Evolutionary conservation across 2,888 invertebrate species (phyloP).

Genomic region (Theristus sp.): DNA sequence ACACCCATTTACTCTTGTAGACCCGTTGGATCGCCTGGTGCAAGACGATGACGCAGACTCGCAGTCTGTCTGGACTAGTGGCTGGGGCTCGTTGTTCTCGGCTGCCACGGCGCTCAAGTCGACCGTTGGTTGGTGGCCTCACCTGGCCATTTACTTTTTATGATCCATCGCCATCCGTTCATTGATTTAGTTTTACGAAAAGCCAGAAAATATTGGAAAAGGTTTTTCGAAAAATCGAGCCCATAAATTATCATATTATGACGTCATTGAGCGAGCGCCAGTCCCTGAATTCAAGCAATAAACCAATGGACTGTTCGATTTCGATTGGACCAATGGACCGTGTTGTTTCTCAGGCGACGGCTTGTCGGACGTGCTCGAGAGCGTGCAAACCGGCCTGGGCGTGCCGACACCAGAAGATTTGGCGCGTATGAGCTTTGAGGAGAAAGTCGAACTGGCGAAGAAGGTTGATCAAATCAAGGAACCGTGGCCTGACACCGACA

Average conservation of each 20-base stretch:
- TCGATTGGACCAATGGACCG: too few relatives aligned
- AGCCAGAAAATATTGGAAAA: too few relatives aligned
- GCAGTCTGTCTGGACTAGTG: background rate
- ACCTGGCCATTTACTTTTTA: too few relatives aligned
- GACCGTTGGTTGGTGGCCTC: background rate
- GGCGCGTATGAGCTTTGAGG: constrained; percentile 34
- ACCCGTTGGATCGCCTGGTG: background rate
- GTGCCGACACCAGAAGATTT: constrained; percentile 60
- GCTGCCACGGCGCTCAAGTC: background rate
- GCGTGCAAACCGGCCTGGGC: constrained; percentile 55
- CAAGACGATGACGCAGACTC: background rate
- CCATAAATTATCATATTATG: too few relatives aligned
- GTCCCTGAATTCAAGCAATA: too few relatives aligned
- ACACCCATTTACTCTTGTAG: too few relatives aligned
- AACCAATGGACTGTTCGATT: too few relatives aligned
- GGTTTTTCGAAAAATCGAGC: too few relatives aligned
- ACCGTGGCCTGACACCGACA: constrained; percentile 13
- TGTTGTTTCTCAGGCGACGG: too few relatives aligned
- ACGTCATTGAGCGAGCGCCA: too few relatives aligned
- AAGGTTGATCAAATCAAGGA: constrained; percentile 11
- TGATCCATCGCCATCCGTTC: too few relatives aligned
- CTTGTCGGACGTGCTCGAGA: constrained; percentile 43
- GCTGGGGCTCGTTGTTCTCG: background rate
- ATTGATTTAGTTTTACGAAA: too few relatives aligned
- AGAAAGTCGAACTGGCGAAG: constrained; percentile 5